Base-by-base conservation (phyloP, 2,888 invertebrate species). In the Caenorhabditis auriculariae region DNA sequence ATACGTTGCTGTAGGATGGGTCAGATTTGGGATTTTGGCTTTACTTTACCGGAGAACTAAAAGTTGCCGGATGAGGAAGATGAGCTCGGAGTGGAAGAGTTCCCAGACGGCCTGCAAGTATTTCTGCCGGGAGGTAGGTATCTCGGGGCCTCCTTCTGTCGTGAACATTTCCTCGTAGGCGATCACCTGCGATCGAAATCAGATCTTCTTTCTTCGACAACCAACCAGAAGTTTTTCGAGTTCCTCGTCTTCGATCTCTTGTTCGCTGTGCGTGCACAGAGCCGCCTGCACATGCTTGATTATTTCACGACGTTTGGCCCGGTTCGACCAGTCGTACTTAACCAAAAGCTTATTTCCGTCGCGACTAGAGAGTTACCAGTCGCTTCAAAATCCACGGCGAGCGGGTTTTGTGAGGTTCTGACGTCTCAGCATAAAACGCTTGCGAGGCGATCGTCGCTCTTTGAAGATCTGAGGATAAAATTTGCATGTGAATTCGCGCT, bases 31-130 rank as follows among this genome's bases (percentile, higher is more conserved):
- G 28, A n/a, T 43, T 43, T 23, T 43, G 9, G 9, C 35, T 32
- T 32, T 32, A 9, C 24, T 49, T 46, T 48, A 75, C 76, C 86
- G 86, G 27, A 87, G 82, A 19, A 87, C 87, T 85, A 87, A 86
- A 27, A 88, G 82, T 77, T 87, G 87, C 62, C 87, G 86, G 53
- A 86, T 85, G 27, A 87, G 84, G 77, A 87, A 87, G 60, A 86
- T 85, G 70, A 86, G 84, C 78, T 87, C 87, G 61, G 86, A 85
- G 77, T 86, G 86, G 79, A 87, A 87, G 7, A 87, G 82, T 77
- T 87, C 87, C 87, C 87, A 87, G 17, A 72, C 65, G 47, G 75
- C 60, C 63, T 75, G 67, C 32, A 72, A 65, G 43, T 70, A 71
- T 47, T 70, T 73, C 9, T 66, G 50, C 32, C 59, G 54, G 1